Percentiles rank a stretch among this genome's conserved stretches.
phyloP scores from a whole-genome alignment of 2,797 vertebrate genomes.

The Xenopus petersii region DNA sequence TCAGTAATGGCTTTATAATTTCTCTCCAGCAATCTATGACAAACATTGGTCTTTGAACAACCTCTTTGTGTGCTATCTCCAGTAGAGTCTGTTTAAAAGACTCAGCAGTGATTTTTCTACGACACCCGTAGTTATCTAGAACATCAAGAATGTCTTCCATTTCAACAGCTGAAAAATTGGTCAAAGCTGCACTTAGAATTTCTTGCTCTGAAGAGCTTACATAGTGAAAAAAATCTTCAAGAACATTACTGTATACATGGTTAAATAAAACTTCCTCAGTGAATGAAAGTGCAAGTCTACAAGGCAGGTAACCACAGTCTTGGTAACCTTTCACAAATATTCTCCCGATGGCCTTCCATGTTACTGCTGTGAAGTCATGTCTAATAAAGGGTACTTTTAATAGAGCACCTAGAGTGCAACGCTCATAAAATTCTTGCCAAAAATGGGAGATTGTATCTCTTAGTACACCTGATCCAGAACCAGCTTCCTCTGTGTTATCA shows the following conservation, averaged over 20 bases:
- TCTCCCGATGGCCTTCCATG: background rate
- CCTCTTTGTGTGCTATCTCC: background rate
- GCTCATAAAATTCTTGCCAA: slow-evolving; percentile 12
- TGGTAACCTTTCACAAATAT: background rate
- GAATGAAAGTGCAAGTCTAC: background rate
- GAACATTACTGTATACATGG: too few species aligned
- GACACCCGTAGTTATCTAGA: background rate
- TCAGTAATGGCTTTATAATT: background rate
- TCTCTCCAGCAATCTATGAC: background rate
- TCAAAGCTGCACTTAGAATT: too few species aligned
- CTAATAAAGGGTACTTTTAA: background rate
- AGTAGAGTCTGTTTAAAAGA: background rate
- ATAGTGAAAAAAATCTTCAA: too few species aligned
- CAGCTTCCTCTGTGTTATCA: slow-evolving; percentile 42
- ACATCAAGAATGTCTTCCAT: background rate
- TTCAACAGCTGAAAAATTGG: background rate
- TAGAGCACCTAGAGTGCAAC: background rate
- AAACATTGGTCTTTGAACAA: slow-evolving; percentile 2
- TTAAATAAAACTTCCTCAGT: background rate
- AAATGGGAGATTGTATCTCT: slow-evolving; percentile 40
- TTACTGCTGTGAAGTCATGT: background rate
- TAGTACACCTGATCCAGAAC: slow-evolving; percentile 34
- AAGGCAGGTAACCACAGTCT: background rate
- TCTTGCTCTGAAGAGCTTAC: too few species aligned
- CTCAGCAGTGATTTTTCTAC: background rate